Percentiles rank a stretch among this genome's conserved stretches.
phyloP scores from a whole-genome alignment of 2,797 vertebrate genomes.

The Acanthiza pusilla region DNA sequence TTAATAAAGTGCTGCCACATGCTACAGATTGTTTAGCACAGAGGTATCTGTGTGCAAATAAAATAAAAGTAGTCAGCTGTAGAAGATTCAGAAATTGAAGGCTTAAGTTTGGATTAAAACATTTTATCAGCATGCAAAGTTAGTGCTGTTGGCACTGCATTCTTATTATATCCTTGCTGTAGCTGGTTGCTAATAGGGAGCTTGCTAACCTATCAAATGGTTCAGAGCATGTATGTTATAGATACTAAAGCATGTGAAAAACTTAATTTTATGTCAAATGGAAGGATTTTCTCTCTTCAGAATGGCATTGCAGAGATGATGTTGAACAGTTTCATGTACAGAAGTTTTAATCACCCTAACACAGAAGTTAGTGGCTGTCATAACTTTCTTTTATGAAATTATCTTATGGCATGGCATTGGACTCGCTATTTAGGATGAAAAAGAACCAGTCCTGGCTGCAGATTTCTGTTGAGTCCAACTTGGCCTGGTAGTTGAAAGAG shows the following conservation, averaged over 20 bases:
- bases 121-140: not conserved
- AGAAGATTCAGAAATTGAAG: not conserved
- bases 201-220: not conserved
- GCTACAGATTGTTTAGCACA: not conserved
- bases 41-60: not conserved
- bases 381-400: not conserved
- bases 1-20: not conserved
- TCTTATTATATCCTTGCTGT: not conserved
- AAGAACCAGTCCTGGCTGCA: not conserved
- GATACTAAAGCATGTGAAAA: not conserved
- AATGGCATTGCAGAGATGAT: not conserved
- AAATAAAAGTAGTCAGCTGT: not conserved
- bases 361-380: not conserved
- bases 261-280: not conserved
- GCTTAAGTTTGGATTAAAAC: not conserved
- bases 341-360: not conserved
- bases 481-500: not conserved
- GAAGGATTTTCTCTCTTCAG: not conserved
- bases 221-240: not conserved
- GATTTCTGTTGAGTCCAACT: not conserved
- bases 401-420: not conserved
- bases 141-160: not conserved
- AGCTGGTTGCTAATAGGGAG: not conserved
- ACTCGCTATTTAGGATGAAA: not conserved
- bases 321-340: not conserved